Base-by-base conservation (phyloP, 2,888 invertebrate genomes). In the Masnerella sp. region DNA sequence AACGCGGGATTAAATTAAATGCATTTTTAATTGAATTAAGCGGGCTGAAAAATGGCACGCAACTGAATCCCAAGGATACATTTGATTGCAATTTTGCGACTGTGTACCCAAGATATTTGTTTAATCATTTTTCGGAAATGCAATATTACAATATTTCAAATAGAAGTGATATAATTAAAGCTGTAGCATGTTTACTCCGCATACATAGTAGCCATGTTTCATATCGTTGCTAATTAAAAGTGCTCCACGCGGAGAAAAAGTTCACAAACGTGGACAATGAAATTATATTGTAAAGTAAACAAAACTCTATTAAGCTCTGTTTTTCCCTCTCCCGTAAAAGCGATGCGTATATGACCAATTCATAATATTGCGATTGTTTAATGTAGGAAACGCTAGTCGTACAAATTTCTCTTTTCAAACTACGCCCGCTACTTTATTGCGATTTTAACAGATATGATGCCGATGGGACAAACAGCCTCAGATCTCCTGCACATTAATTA, bases 241-340 rank as follows among this genome's bases (percentile, higher is more conserved):
- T 71, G 64, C 71, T 68, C 64, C 40, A 25, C 68, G 52, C 18
- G 38, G 51, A 70, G 62, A 65, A 64, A 75, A 71, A 75, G 68
- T 59, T 75, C 62, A 65, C 68, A 62, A 68, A 62, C 75, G 51
- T 58, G 56, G 52, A 59, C 71, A 71, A 71, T 68, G 74, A 75
- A 75, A 75, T 75, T 71, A 75, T 75, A 72, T 75, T 69, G 76
- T 65, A 72, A 68, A 76, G 64, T 71, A 52, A 69, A 49, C 65
- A 71, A 67, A 62, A 62, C 59, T 71, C 52, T 76, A 64, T 76
- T 64, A 62, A 70, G 64, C 70, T 64, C 30, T 49, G 51, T 51
- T 70, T 75, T 59, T 68, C 61, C 49, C 54, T 32, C 36, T 38
- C 30, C 30, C 30, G 12, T n/a, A 36, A 42, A 49, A 62, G 51